A percentile compares a stretch with the other conserved stretches of the same genome.
phyloP scores from a whole-genome alignment of 2,113 vertebrate species.

The Equus przewalskii region DNA sequence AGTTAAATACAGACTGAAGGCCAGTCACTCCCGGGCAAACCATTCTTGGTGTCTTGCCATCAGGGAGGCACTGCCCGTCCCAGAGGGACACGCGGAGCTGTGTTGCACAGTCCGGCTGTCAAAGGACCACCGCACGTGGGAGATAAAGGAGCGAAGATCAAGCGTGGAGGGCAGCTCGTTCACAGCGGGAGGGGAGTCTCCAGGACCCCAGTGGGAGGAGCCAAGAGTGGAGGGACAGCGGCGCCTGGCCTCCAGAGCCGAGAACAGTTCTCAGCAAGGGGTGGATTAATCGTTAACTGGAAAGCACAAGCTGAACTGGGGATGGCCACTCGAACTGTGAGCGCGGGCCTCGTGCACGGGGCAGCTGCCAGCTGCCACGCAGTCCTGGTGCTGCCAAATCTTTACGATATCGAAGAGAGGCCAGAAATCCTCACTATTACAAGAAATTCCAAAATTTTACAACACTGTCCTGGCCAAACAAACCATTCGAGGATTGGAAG shows the following conservation, averaged over 20 bases:
- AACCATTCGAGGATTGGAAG: neutral
- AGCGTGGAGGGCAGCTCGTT: accelerated
- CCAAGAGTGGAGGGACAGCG: neutral
- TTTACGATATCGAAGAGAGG: neutral
- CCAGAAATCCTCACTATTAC: neutral
- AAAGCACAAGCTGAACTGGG: too few species aligned
- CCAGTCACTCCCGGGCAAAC: neutral
- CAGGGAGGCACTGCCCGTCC: neutral
- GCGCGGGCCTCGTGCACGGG: accelerated
- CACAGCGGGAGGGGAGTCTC: neutral
- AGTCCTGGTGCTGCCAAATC: neutral
- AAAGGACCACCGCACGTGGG: neutral
- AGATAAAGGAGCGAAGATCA: neutral
- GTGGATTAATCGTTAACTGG: too few species aligned
- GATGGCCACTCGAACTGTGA: neutral
- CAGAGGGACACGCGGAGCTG: neutral
- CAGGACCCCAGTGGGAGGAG: neutral
- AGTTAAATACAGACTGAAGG: neutral
- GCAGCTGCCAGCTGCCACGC: too few species aligned
- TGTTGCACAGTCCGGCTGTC: too few species aligned
- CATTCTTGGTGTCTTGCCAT: accelerated
- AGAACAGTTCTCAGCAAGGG: neutral
- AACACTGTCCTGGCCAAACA: neutral
- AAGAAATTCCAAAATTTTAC: neutral
- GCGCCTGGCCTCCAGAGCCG: accelerated